Evolutionary conservation across 2,113 vertebrate genomes (phyloP), one percentile per base, ranked within the genome.

Genomic region (Corythoichthys intestinalis): DNA sequence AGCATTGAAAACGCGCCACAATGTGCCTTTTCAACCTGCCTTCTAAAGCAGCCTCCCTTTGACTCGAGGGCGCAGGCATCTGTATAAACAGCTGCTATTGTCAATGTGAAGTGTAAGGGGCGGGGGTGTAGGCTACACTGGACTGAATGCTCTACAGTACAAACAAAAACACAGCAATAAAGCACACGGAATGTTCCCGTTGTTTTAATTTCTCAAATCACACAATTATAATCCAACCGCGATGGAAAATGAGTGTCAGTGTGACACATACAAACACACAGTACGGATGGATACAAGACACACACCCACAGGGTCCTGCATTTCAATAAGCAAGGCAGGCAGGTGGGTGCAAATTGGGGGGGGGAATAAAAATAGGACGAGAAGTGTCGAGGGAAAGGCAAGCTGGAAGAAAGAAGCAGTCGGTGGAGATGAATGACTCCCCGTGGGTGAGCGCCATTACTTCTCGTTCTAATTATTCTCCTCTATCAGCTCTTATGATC

Each of bases 1-100:
- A 62, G 57, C 60, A 62, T 63, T 41, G 56, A 65, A 67, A 66
- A 48, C 35, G 11, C 14, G 3, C 2, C 65, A 56, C 62, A 14
- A 13, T 8, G 71, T 7, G 59, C 35, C 52, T 69, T 34, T n/a
- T 66, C 49, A 67, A 38, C 47, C 66, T 34, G 9, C 0, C 10
- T 59, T 37, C 74, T 47, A 60, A 71, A 70, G 44, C 60, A 57
- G 14, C 28, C 68, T 69, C 79, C 74, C 69, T 44, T 41, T 66
- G 52, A 53, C 68, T 68, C 65, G 85, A 46, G 66, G 58, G 54
- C 75, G 50, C 56, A 50, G 60, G 53, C 64, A 71, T 73, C 65
- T 83, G 71, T 72, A 79, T 74, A 80, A 85, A 82, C 73, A 68
- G 70, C 75, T 77, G 74, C 76, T 72, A 53, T 68, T 79, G 73